Evolutionary conservation across 2,797 vertebrate genomes (phyloP).

Genomic region (Xerus rutilus): DNA sequence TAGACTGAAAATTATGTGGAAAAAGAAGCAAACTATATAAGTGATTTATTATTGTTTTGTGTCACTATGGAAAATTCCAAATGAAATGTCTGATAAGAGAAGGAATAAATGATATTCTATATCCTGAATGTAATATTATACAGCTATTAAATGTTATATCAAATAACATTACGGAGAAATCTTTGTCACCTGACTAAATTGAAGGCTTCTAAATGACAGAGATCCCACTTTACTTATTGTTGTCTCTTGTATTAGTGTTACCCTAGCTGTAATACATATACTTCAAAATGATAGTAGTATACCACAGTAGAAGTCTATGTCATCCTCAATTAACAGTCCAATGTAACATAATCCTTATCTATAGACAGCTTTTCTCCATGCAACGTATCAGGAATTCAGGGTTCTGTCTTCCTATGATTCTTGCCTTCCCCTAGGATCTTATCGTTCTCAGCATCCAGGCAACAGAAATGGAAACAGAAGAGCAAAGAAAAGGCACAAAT

Average conservation of each 20-base stretch:
- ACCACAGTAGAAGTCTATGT: background rate
- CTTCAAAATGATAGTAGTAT: background rate
- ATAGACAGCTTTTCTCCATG: background rate
- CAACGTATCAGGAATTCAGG: background rate
- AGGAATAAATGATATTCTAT: background rate
- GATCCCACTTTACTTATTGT: background rate
- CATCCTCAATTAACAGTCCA: background rate
- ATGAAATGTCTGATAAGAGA: conserved; percentile 1
- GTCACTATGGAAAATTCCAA: conserved; percentile 35
- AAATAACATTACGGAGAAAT: background rate
- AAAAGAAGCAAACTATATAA: background rate
- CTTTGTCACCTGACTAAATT: background rate
- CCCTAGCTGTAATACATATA: background rate
- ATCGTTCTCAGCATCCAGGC: background rate
- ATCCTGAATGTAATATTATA: background rate
- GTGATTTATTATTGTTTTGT: background rate
- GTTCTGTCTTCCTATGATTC: background rate
- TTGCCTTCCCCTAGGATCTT: background rate
- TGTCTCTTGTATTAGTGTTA: background rate
- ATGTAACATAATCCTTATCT: background rate
- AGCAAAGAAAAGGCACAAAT: background rate
- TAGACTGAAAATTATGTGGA: background rate
- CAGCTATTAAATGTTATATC: conserved; percentile 11
- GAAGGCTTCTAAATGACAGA: background rate
- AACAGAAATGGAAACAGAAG: background rate